phyloP scores from a whole-genome alignment of 2,888 invertebrate genomes.

The Hirtodrosophila histrioides region DNA sequence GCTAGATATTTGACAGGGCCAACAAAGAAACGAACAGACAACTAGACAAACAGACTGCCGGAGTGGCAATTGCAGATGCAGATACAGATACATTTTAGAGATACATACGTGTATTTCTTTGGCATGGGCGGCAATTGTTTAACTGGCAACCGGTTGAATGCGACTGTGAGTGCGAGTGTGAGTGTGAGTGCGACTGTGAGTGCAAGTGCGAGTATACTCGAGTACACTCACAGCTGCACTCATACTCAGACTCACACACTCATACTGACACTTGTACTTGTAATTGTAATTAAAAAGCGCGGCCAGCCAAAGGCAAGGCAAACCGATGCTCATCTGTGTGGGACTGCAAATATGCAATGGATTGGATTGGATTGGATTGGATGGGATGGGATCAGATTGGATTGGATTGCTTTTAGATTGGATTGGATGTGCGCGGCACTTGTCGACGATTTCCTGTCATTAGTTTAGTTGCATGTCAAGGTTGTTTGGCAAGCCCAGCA shows the following conservation, averaged over 20 bases:
- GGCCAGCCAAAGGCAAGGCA: constrained; percentile 41
- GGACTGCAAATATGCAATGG: constrained; percentile 23
- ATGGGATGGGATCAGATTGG: constrained; percentile 9
- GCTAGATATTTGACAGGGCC: constrained; percentile 40
- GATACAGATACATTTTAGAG: constrained; percentile 19
- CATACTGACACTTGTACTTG: constrained; percentile 18
- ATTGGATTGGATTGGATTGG: constrained; percentile 14
- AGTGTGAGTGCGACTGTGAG: constrained; percentile 3
- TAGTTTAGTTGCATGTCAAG: constrained; percentile 72
- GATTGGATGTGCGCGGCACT: constrained; percentile 57
- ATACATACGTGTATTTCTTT: constrained; percentile 15
- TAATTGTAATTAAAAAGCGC: constrained; percentile 66
- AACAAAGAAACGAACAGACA: constrained; percentile 12
- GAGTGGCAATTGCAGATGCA: constrained; percentile 21
- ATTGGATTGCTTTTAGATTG: constrained; percentile 23
- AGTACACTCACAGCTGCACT: constrained; percentile 1
- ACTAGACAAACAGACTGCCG: constrained; percentile 8
- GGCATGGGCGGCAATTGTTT: constrained; percentile 52
- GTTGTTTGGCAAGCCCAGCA: constrained; percentile 74
- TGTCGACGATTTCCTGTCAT: constrained; percentile 74
- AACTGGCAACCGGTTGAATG: constrained; percentile 46
- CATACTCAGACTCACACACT: constrained; percentile 6
- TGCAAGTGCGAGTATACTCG: constrained; percentile 12
- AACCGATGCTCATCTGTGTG: constrained; percentile 52
- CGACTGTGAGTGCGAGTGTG: constrained; percentile 19